These are phyloP conservation scores for Oegoconia quadripuncta DNA, from an alignment of 2,888 invertebrate genomes.

Conservation along the genomic window DNA sequence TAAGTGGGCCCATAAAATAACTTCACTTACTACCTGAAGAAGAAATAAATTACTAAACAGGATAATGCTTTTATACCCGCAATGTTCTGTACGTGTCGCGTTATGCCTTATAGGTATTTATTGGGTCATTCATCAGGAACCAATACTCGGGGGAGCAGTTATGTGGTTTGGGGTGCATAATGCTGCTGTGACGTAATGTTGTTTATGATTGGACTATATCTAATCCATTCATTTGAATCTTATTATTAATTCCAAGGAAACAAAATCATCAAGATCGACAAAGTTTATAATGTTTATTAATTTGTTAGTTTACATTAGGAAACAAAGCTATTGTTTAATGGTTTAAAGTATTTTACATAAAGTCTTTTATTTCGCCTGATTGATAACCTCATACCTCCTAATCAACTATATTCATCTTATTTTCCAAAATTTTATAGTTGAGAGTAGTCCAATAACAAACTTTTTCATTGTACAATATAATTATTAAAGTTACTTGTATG, in stretches of 20 bases:
- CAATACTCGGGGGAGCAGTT: constrained; percentile 68
- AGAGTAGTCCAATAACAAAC: too few relatives aligned
- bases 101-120: constrained; percentile 74
- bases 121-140: constrained; percentile 73
- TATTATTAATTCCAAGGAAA: constrained; percentile 34
- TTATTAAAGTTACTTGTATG: constrained; percentile 5
- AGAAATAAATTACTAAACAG: constrained; percentile 77
- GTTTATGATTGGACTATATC: constrained; percentile 61
- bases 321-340: too few relatives aligned
- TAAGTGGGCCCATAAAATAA: constrained; percentile 74
- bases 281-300: constrained; percentile 10
- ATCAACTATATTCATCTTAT: too few relatives aligned
- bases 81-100: constrained; percentile 75
- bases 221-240: constrained; percentile 65
- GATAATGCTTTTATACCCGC: constrained; percentile 74
- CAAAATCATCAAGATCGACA: constrained; percentile 13
- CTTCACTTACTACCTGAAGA: constrained; percentile 68
- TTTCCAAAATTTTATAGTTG: too few relatives aligned
- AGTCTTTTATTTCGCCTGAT: too few relatives aligned
- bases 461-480: too few relatives aligned
- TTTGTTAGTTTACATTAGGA: too few relatives aligned
- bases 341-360: too few relatives aligned
- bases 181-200: constrained; percentile 50
- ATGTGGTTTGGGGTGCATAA: constrained; percentile 74
- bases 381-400: too few relatives aligned